Evolutionary conservation across 2,888 invertebrate genomes (phyloP).

Genomic region (Drosophila mimetica): DNA sequence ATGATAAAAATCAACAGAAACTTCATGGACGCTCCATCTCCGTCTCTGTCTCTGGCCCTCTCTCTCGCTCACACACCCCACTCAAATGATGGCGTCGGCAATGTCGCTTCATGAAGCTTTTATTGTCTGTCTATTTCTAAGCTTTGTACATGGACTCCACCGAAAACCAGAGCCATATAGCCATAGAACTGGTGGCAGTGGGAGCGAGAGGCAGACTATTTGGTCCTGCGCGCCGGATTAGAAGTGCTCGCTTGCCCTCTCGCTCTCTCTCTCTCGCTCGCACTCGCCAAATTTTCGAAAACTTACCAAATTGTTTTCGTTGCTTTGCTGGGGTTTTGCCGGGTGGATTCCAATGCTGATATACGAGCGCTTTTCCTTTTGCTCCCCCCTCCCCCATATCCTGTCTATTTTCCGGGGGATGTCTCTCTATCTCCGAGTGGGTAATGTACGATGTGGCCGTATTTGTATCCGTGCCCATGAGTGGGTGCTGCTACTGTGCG

Average conservation of each 20-base stretch:
- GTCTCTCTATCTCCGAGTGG: slow-evolving; percentile 54
- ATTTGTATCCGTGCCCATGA: slow-evolving; percentile 21
- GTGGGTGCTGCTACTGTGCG: slow-evolving; percentile 18
- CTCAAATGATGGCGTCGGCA: slow-evolving; percentile 59
- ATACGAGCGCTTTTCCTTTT: slow-evolving; percentile 61
- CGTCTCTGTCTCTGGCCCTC: slow-evolving; percentile 17
- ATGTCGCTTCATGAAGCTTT: slow-evolving; percentile 80
- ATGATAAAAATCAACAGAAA: slow-evolving; percentile 83
- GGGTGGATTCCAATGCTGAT: slow-evolving; percentile 81
- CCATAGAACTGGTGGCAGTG: slow-evolving; percentile 20
- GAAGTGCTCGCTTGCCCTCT: slow-evolving; percentile 28
- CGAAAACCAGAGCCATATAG: slow-evolving; percentile 17
- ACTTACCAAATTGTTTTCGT: slow-evolving; percentile 81
- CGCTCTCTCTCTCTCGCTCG: slow-evolving; percentile 23
- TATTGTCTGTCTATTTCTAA: slow-evolving; percentile 81
- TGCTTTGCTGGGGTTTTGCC: slow-evolving; percentile 76
- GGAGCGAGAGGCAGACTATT: slow-evolving; percentile 37
- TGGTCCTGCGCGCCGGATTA: slow-evolving; percentile 72
- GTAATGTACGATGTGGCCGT: slow-evolving; percentile 36
- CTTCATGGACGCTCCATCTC: slow-evolving; percentile 65
- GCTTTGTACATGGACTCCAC: slow-evolving; percentile 77
- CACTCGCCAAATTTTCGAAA: slow-evolving; percentile 73
- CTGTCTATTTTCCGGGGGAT: slow-evolving; percentile 53
- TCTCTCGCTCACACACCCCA: slow-evolving; percentile 58
- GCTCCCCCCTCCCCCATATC: slow-evolving; percentile 26